phyloP scores from a whole-genome alignment of 2,113 vertebrate genomes.

The Antigone vipio region DNA sequence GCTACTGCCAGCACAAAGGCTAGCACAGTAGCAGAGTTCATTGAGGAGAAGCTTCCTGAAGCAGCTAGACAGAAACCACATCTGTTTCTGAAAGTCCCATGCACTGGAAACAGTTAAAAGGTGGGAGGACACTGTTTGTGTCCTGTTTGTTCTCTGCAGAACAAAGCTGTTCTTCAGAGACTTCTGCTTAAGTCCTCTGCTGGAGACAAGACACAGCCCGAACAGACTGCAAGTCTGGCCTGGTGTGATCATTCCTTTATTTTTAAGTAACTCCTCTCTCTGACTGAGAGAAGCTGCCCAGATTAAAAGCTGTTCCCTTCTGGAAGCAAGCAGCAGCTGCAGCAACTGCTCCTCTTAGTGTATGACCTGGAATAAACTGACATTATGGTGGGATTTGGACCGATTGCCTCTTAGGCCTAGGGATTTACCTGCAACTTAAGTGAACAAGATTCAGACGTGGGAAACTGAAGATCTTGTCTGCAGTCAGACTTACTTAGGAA shows the following conservation, averaged over 20 bases:
- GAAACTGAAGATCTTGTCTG: background rate
- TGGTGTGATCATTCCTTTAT: background rate
- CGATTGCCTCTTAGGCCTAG: background rate
- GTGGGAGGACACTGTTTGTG: background rate
- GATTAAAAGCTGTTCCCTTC: background rate
- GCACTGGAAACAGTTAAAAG: background rate
- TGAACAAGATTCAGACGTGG: background rate
- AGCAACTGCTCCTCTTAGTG: background rate
- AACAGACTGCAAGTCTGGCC: background rate
- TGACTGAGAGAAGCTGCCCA: background rate
- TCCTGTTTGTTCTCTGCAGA: too few species aligned
- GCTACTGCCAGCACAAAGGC: background rate
- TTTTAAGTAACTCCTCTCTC: background rate
- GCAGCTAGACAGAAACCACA: background rate
- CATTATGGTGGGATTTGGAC: background rate
- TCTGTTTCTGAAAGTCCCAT: background rate
- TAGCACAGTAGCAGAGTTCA: background rate
- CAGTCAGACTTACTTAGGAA: background rate
- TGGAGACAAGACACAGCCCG: background rate
- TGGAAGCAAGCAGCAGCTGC: background rate
- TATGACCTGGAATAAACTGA: background rate
- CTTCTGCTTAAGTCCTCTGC: background rate
- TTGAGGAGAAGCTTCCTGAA: background rate
- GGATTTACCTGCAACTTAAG: background rate
- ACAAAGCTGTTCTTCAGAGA: background rate